phyloP scores from a whole-genome alignment of 2,888 invertebrate species.

The Drosophila kanekoi region DNA sequence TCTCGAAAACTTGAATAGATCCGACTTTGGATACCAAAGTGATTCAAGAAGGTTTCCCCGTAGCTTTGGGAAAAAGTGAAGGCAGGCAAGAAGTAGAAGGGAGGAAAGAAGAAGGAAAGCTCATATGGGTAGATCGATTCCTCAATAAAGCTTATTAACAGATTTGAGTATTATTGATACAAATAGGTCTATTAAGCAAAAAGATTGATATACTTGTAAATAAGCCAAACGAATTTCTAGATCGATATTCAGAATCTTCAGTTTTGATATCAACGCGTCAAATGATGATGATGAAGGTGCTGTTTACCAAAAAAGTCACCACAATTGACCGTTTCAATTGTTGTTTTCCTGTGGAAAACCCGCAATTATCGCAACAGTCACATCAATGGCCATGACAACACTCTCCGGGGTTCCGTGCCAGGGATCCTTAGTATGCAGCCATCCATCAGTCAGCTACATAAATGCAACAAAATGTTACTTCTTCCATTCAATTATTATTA shows the following conservation, averaged over 20 bases:
- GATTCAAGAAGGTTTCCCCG: too few relatives aligned
- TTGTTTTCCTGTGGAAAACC: slow-evolving; percentile 46
- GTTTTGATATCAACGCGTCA: slow-evolving; percentile 1
- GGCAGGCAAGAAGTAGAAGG: too few relatives aligned
- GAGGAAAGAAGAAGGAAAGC: too few relatives aligned
- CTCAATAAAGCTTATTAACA: too few relatives aligned
- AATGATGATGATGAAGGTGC: background rate
- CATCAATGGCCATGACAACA: slow-evolving; percentile 29
- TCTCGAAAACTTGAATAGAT: too few relatives aligned
- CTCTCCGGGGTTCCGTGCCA: slow-evolving; percentile 21
- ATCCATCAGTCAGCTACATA: slow-evolving; percentile 39
- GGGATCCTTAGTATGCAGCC: slow-evolving; percentile 8
- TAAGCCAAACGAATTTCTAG: background rate
- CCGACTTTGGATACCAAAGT: too few relatives aligned
- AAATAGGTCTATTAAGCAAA: too few relatives aligned
- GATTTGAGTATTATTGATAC: too few relatives aligned
- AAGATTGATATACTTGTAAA: background rate
- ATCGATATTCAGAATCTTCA: background rate
- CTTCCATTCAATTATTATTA: slow-evolving; percentile 57
- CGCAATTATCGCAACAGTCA: slow-evolving; percentile 44
- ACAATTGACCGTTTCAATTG: slow-evolving; percentile 61
- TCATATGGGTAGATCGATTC: too few relatives aligned
- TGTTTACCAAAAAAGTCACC: slow-evolving; percentile 49
- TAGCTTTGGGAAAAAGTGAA: too few relatives aligned
- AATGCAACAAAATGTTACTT: slow-evolving; percentile 63